Evolutionary conservation across 2,888 invertebrate genomes (phyloP).

Genomic region (Archips crataeganus): DNA sequence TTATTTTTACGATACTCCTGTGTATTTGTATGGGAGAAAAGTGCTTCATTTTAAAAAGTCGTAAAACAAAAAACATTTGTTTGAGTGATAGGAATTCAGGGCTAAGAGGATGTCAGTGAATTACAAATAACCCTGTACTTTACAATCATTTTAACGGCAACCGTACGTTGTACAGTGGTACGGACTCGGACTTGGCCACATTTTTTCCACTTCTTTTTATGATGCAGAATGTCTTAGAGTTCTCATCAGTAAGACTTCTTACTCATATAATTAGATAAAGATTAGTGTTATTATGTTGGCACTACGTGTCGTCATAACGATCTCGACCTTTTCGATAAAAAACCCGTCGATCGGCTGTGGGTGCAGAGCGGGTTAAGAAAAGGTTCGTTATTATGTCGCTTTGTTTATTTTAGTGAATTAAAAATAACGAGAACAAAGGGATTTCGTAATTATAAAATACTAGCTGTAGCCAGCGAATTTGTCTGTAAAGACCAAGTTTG

Average conservation of each 20-base stretch:
- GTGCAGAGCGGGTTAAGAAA: conserved; percentile 59
- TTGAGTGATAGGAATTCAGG: too few species aligned
- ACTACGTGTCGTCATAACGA: conserved; percentile 65
- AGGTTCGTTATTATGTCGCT: conserved; percentile 45
- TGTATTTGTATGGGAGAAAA: too few species aligned
- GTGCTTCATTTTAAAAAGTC: too few species aligned
- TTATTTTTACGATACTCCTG: too few species aligned
- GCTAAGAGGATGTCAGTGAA: too few species aligned
- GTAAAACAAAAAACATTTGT: too few species aligned
- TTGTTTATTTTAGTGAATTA: conserved; percentile 39
- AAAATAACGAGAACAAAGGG: conserved; percentile 4
- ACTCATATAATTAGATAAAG: conserved; percentile 59
- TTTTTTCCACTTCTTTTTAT: conserved; percentile 7
- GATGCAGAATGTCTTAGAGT: conserved; percentile 24
- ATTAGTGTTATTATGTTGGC: conserved; percentile 69
- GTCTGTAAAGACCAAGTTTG: too few species aligned
- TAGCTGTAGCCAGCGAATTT: too few species aligned
- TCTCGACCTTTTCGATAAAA: conserved; percentile 52
- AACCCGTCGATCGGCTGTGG: conserved; percentile 49
- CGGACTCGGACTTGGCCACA: too few species aligned
- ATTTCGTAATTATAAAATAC: background rate
- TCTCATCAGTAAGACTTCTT: conserved; percentile 13
- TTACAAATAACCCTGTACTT: too few species aligned
- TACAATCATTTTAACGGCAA: too few species aligned
- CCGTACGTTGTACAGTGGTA: too few species aligned